Conservation (phyloP, 2,797 vertebrate species). For the Prunella strophiata region DNA sequence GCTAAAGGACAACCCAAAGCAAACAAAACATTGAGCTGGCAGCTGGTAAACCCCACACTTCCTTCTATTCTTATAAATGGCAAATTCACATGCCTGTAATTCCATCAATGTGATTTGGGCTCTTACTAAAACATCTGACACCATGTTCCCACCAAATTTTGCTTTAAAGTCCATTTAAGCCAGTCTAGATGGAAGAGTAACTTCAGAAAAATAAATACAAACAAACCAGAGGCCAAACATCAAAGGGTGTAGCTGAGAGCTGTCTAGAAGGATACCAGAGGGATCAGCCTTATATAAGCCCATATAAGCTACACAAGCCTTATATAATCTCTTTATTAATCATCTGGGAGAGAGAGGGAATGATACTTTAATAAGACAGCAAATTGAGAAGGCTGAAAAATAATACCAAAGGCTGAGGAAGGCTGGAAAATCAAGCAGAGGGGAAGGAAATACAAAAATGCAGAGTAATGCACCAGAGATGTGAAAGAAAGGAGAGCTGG, state of each 20-base stretch:
- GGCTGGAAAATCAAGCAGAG: not conserved
- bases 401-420: not conserved
- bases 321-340: conserved; percentile 47
- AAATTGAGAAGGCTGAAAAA: conserved; percentile 17
- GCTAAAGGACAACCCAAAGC: not conserved
- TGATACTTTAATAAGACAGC: not conserved
- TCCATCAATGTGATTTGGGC: not conserved
- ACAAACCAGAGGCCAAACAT: conserved; percentile 1
- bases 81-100: not conserved
- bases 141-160: not conserved
- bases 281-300: conserved; percentile 5
- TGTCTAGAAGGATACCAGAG: not conserved
- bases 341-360: not conserved
- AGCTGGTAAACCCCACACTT: not conserved
- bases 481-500: not conserved
- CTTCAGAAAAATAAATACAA: not conserved
- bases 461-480: not conserved
- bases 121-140: not conserved
- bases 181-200: not conserved
- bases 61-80: not conserved
- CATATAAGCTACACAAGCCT: not conserved
- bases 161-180: not conserved
- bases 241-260: conserved; percentile 8
- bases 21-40: not conserved
- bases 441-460: not conserved